These are phyloP conservation scores for Gymnoscopelus braueri DNA, from an alignment of 2,797 vertebrate genomes.

Conservation along the genomic window DNA sequence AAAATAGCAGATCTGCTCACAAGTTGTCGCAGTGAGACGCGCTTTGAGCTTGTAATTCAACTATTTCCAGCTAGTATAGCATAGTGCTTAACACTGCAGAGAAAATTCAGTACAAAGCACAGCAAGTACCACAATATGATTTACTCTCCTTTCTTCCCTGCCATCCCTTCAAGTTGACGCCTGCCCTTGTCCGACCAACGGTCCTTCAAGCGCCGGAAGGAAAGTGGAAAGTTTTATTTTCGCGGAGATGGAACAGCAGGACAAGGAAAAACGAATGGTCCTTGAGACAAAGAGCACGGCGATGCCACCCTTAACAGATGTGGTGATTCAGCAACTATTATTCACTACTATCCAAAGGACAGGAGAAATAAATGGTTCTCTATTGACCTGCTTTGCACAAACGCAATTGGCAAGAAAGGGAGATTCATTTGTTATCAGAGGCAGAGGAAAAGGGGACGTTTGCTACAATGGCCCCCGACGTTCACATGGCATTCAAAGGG, in stretches of 20 bases:
- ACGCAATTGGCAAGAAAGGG: conserved; percentile 63
- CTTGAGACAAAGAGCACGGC: conserved; percentile 65
- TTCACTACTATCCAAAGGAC: conserved; percentile 69
- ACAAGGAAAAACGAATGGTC: conserved; percentile 45
- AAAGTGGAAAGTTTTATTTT: conserved; percentile 47
- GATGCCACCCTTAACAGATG: conserved; percentile 61
- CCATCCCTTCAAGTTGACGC: not conserved
- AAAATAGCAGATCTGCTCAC: too few relatives aligned
- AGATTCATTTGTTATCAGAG: conserved; percentile 72
- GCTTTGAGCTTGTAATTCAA: too few relatives aligned
- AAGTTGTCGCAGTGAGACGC: too few relatives aligned
- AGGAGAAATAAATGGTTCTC: conserved; percentile 71
- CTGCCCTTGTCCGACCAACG: conserved; percentile 17
- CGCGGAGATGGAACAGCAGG: conserved; percentile 50
- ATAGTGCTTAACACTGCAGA: not conserved
- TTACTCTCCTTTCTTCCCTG: conserved; percentile 15
- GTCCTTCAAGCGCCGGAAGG: conserved; percentile 16
- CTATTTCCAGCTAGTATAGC: too few relatives aligned
- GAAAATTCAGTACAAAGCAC: not conserved
- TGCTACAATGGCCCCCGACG: conserved; percentile 57
- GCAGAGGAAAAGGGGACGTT: conserved; percentile 46
- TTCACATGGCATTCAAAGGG: conserved; percentile 61
- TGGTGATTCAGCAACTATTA: conserved; percentile 79
- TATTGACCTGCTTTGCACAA: conserved; percentile 78
- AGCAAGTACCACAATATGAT: not conserved